Evolutionary conservation across 2,797 vertebrate genomes (phyloP).

Genomic region (Sylvilagus floridanus): DNA sequence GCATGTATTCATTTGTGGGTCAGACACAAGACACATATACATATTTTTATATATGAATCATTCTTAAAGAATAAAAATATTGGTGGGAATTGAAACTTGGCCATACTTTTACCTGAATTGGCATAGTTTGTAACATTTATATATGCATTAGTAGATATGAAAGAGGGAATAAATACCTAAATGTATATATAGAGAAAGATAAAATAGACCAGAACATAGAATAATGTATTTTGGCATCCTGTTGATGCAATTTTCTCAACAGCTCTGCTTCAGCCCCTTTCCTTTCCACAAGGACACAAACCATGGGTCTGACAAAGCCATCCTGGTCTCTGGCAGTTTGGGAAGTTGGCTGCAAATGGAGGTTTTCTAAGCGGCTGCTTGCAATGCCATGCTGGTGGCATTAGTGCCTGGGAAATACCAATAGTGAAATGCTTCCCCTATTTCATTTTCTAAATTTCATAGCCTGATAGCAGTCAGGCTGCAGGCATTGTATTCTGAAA

Average conservation of each 20-base stretch:
- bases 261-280: conserved; percentile 48
- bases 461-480: conserved; percentile 65
- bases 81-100: conserved; percentile 70
- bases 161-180: neutral
- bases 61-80: conserved; percentile 71
- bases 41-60: conserved; percentile 64
- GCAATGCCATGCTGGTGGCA: conserved; percentile 5
- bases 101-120: conserved; percentile 15
- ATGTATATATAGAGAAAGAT: neutral
- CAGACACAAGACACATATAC: conserved; percentile 67
- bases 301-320: neutral
- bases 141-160: neutral
- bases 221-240: conserved; percentile 46
- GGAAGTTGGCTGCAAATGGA: conserved; percentile 41
- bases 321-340: conserved; percentile 22
- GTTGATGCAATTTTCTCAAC: conserved; percentile 44
- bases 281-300: conserved; percentile 24
- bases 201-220: conserved; percentile 1
- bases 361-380: conserved; percentile 27
- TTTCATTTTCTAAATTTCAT: conserved; percentile 78
- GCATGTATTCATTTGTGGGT: conserved; percentile 78
- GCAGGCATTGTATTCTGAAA: conserved; percentile 74
- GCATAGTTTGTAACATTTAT: neutral
- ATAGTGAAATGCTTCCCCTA: conserved; percentile 37
- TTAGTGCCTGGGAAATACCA: conserved; percentile 66